Conservation (phyloP, 2,888 invertebrate genomes). For the Ectemnius cavifrons region DNA sequence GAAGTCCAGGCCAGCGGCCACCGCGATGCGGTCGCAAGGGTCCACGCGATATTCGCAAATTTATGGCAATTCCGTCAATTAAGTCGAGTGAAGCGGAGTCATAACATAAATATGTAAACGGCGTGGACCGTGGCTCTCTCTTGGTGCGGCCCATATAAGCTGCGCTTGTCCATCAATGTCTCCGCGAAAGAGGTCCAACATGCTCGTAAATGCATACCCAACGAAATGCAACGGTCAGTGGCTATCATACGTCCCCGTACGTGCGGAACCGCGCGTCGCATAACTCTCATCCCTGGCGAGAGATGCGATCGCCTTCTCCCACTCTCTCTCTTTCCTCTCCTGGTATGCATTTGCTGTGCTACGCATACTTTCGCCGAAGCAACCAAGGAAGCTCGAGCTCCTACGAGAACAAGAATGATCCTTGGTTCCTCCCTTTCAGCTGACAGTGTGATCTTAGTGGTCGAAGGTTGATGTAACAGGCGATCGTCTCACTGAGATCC, state of each 20-base stretch:
- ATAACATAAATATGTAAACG: conserved; percentile 78
- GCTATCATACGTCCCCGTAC: conserved; percentile 71
- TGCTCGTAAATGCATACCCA: conserved; percentile 71
- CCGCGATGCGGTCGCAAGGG: conserved; percentile 17
- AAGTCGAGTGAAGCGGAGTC: conserved; percentile 75
- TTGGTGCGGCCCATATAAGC: conserved; percentile 72
- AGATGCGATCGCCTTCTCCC: conserved; percentile 17
- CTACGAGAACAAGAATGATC: no score
- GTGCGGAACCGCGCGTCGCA: conserved; percentile 55
- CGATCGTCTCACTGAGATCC: no score
- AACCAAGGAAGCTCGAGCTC: no score
- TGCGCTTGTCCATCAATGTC: conserved; percentile 78
- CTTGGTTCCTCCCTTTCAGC: no score
- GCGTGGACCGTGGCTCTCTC: conserved; percentile 63
- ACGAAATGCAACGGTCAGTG: conserved; percentile 70
- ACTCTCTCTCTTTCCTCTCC: not conserved
- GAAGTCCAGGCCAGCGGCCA: not conserved
- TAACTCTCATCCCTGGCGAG: conserved; percentile 43
- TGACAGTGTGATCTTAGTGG: no score
- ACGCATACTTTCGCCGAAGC: not conserved
- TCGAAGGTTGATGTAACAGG: no score
- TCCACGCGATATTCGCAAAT: conserved; percentile 72
- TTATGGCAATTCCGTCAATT: conserved; percentile 77
- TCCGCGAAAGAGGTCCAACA: conserved; percentile 68
- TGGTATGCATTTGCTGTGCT: not conserved